Conservation (phyloP, 2,797 vertebrate species). For the Poecilia gillii region DNA sequence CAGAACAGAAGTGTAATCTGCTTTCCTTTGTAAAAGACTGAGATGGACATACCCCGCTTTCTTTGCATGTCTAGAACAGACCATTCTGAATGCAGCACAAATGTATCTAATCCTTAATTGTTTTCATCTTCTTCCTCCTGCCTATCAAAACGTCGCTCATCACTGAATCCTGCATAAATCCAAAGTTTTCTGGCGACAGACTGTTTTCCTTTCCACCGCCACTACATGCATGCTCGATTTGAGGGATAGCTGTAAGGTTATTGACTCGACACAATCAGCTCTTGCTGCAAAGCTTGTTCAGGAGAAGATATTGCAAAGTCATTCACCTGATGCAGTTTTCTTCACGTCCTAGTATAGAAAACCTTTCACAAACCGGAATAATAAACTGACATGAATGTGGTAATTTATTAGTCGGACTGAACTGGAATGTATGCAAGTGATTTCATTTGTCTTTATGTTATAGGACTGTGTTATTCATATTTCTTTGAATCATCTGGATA, state of each 20-base stretch:
- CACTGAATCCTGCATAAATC: neutral
- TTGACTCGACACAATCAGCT: neutral
- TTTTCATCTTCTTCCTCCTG: neutral
- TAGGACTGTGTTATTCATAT: neutral
- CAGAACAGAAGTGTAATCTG: neutral
- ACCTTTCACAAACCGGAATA: neutral
- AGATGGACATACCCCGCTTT: neutral
- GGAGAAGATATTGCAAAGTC: neutral
- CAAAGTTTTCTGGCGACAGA: neutral
- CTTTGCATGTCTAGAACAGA: neutral
- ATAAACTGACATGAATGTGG: neutral
- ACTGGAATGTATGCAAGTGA: neutral
- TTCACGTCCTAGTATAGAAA: neutral
- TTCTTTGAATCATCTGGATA: neutral
- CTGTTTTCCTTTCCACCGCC: neutral
- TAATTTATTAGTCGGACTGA: neutral
- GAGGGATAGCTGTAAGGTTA: neutral
- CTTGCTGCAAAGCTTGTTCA: neutral
- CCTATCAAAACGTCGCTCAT: neutral
- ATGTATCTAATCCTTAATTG: neutral
- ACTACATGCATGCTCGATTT: neutral
- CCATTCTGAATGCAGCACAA: neutral
- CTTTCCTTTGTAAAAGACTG: neutral
- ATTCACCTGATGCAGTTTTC: neutral
- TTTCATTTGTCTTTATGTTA: neutral